Evolutionary conservation across 2,797 vertebrate species (phyloP).

Genomic region (Gobionotothen gibberifrons): DNA sequence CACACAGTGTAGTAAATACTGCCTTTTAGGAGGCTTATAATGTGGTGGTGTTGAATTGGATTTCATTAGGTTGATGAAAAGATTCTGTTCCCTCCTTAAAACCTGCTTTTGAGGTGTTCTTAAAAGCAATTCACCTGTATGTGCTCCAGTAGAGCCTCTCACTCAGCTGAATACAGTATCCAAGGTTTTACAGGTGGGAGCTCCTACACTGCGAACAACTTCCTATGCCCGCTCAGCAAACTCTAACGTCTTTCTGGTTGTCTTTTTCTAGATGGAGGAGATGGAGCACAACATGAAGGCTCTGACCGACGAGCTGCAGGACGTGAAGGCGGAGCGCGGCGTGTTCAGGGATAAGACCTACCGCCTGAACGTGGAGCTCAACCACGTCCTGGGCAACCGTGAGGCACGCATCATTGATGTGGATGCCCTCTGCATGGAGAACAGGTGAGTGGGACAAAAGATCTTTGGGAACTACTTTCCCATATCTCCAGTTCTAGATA

Average conservation of each 20-base stretch:
- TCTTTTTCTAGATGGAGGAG: conserved; percentile 86
- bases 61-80: conserved; percentile 14
- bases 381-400: conserved; percentile 91
- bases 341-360: conserved; percentile 94
- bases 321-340: conserved; percentile 90
- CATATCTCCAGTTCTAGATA: too few relatives aligned
- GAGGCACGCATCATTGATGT: conserved; percentile 93
- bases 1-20: background rate
- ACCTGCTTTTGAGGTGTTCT: background rate
- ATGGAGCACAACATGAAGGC: conserved; percentile 90
- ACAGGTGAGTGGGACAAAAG: conserved; percentile 82
- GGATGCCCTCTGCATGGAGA: conserved; percentile 97
- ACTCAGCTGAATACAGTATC: background rate
- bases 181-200: too few relatives aligned
- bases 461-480: too few relatives aligned
- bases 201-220: too few relatives aligned
- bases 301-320: conserved; percentile 92
- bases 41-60: background rate
- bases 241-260: conserved; percentile 9
- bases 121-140: conserved; percentile 1
- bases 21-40: background rate
- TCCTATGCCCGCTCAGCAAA: conserved; percentile 14
- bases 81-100: background rate
- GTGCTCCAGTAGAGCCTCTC: background rate
- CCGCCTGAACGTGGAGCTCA: conserved; percentile 94